Conservation (phyloP, 2,113 vertebrate species). For the Amblyornis subalaris region DNA sequence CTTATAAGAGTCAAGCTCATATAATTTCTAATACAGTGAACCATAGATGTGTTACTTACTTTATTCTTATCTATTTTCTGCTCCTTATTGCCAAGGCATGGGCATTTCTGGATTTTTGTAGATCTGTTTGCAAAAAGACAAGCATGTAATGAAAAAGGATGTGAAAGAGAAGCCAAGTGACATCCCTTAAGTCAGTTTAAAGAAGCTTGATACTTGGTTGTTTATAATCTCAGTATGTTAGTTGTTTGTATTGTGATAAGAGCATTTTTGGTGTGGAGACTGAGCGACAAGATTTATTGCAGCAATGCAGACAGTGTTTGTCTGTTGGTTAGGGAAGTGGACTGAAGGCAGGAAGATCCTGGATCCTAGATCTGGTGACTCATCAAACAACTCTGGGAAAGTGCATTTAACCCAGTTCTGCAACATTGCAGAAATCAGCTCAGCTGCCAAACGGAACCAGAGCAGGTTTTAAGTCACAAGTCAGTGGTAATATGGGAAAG, state of each 20-base stretch:
- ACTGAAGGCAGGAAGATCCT: conserved; percentile 30
- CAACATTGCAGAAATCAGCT: not conserved
- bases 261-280: conserved; percentile 47
- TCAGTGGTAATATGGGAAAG: not conserved
- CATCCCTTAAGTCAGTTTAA: conserved; percentile 51
- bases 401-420: not conserved
- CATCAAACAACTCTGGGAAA: not conserved
- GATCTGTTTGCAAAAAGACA: conserved; percentile 24
- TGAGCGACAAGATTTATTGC: not conserved
- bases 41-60: not conserved
- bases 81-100: not conserved
- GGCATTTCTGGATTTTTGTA: conserved; percentile 32
- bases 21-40: not conserved
- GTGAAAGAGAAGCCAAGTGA: conserved; percentile 54
- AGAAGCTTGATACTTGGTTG: conserved; percentile 64
- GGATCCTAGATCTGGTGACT: conserved; percentile 23
- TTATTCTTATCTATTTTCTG: not conserved
- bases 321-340: not conserved
- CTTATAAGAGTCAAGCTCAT: not conserved
- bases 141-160: conserved; percentile 54
- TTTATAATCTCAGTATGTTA: conserved; percentile 61
- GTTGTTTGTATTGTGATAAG: conserved; percentile 71
- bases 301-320: conserved; percentile 29
- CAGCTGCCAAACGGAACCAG: not conserved
- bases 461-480: not conserved